Base-by-base conservation (phyloP, 2,797 vertebrate genomes). In the Sus cebifrons region DNA sequence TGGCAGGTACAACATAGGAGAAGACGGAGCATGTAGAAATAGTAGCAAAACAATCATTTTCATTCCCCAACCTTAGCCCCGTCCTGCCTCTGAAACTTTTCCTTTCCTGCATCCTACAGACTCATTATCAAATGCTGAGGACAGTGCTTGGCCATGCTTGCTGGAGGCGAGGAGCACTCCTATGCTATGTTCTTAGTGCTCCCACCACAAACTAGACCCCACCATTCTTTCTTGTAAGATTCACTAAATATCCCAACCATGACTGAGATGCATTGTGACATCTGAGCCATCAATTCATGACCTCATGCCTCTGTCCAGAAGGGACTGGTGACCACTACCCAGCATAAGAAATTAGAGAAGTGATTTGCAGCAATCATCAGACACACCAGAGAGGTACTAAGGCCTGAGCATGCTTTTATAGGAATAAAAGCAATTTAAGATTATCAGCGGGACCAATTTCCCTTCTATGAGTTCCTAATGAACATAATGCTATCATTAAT, bases 401-500 rank as follows among this genome's bases (percentile, higher is more conserved):
- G 70, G 25, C 5, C 7, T 36, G 8, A 78, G 32, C 15, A 62
- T 23, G 18, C 36, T 81, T 94, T 85, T 65, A 65, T 44, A 88
- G 29, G 36, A 86, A 88, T 25, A 97, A 88, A 94, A 86, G 14
- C 40, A 82, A 77, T 86, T 83, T 40, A 67, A 93, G 92, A 88
- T 79, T 32, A 8, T 89, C 60, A 91, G 18, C 62, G 93, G 70
- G 70, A 64, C n/a, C 18, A 81, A 23, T 49, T 75, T 8, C 11
- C 5, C 1, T 58, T 17, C 36, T 23, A 67, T 18, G 27, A 62
- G 71, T 91, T 94, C 52, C 60, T 92, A 91, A 97, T 88, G 40
- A 94, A 6, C 6, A 78, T 85, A 78, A 92, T 81, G 44, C 16
- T 82, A 73, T 15, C 49, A 89, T 58, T 78, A 96, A 70, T 82